Conservation (phyloP, 2,888 invertebrate species). For the Hoplodrina ambigua region DNA sequence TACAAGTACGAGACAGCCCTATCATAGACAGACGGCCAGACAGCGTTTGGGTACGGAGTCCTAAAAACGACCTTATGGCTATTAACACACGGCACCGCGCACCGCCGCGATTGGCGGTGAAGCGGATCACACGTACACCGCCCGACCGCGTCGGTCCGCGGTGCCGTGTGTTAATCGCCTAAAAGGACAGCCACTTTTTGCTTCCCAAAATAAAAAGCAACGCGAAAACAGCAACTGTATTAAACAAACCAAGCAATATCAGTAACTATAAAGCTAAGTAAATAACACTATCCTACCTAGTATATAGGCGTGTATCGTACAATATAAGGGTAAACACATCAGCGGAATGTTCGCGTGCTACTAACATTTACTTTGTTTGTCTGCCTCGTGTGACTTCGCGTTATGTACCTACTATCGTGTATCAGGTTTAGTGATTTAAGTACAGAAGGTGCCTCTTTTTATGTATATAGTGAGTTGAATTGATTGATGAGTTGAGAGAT, state of each 20-base stretch:
- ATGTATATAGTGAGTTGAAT: constrained; percentile 8
- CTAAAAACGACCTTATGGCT: no score
- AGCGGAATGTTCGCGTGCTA: constrained; percentile 50
- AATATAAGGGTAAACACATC: constrained; percentile 52
- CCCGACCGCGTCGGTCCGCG: no score
- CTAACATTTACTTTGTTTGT: constrained; percentile 49
- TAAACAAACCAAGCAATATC: not conserved
- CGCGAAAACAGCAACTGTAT: no score
- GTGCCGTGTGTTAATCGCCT: no score
- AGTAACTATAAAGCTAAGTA: constrained; percentile 8
- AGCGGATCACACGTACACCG: no score
- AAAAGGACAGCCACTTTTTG: no score
- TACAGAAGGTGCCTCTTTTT: not conserved
- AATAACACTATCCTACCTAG: not conserved
- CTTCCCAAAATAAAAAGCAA: no score
- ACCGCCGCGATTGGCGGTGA: no score
- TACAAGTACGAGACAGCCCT: no score
- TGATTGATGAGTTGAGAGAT: not conserved
- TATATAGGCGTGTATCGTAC: constrained; percentile 8
- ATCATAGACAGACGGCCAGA: no score
- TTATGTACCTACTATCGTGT: constrained; percentile 23
- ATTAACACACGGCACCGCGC: no score
- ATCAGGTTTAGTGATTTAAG: constrained; percentile 3
- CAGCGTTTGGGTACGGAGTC: no score
- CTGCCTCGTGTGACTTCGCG: constrained; percentile 44